Base-by-base conservation (phyloP, 2,888 invertebrate species). In the Agonopterix alstromeriana region DNA sequence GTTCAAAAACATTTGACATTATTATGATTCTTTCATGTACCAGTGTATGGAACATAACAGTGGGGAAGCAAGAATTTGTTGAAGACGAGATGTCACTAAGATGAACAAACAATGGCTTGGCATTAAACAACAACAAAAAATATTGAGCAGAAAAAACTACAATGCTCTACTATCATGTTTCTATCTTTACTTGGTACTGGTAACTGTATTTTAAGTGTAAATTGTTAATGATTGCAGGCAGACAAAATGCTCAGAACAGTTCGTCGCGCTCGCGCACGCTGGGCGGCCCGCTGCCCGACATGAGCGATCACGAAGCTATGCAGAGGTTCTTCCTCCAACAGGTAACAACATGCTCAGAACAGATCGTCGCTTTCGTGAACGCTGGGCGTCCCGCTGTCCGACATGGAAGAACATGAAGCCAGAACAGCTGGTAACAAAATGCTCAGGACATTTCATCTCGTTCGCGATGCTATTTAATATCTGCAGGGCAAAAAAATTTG, bases 251-350 rank as follows among this genome's bases (percentile, higher is more conserved):
- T 35, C 90, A 90, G 63, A 90, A 91, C 62, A 90, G 67, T 55
- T 60, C 79, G 5, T 67, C 81, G 4, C 63, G 83, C 47, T 73
- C 82, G 1, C 75, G 78, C 53, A 88, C 90, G 52, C 73, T 90
- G 4, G 90, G 90, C 0, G 85, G 82, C 0, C 89, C 90, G 0
- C 85, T 97, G 71, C 98, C 98, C 3, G 95, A 98, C 76, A 91
- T 97, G 73, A 94, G 92, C 67, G 97, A 99, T 81, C 96, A 96
- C 67, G 96, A 97, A 78, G 96, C 97, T 42, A 95, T 98, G 75
- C 98, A 99, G 88, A 93, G 94, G 79, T 98, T 95, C 89, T 95
- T 94, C 78, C 56, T 89, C 50, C 88, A 89, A 63, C 89, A 89
- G 82, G 89, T 89, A 38, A 38, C n/a, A 38, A n/a, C 10, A 38